Conservation (phyloP, 2,797 vertebrate genomes). For the Melanotaenia nigrans region DNA sequence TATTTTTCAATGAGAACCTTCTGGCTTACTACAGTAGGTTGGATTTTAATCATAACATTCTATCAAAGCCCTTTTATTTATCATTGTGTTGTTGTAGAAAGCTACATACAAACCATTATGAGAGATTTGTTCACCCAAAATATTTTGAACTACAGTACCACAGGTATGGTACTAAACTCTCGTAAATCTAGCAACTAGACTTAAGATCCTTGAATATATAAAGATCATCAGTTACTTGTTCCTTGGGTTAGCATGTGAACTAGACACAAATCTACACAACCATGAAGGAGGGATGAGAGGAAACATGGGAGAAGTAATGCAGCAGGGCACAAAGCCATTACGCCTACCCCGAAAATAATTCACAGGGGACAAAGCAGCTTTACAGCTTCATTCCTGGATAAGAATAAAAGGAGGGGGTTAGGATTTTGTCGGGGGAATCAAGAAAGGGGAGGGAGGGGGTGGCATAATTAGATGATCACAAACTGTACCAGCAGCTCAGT, state of each 20-base stretch:
- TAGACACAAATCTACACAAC: slow-evolving; percentile 56
- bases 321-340: slow-evolving; percentile 77
- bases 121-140: slow-evolving; percentile 27
- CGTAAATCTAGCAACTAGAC: slow-evolving; percentile 20
- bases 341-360: slow-evolving; percentile 80
- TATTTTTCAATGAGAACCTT: slow-evolving; percentile 24
- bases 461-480: slow-evolving; percentile 89
- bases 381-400: slow-evolving; percentile 83
- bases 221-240: slow-evolving; percentile 49
- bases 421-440: slow-evolving; percentile 58
- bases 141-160: slow-evolving; percentile 26
- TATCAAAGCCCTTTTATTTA: slow-evolving; percentile 37
- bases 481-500: slow-evolving; percentile 87
- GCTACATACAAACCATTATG: background rate
- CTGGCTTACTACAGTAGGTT: slow-evolving; percentile 32
- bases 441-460: slow-evolving; percentile 59
- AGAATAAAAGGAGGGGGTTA: slow-evolving; percentile 81
- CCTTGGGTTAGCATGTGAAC: slow-evolving; percentile 54
- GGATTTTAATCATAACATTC: slow-evolving; percentile 49
- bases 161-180: background rate
- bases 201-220: slow-evolving; percentile 45
- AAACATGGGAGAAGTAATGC: slow-evolving; percentile 71
- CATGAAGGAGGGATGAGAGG: slow-evolving; percentile 66
- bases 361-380: slow-evolving; percentile 77
- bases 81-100: slow-evolving; percentile 35